phyloP scores from a whole-genome alignment of 1,140 invertebrate genomes.

The Zelostemma sp. region DNA sequence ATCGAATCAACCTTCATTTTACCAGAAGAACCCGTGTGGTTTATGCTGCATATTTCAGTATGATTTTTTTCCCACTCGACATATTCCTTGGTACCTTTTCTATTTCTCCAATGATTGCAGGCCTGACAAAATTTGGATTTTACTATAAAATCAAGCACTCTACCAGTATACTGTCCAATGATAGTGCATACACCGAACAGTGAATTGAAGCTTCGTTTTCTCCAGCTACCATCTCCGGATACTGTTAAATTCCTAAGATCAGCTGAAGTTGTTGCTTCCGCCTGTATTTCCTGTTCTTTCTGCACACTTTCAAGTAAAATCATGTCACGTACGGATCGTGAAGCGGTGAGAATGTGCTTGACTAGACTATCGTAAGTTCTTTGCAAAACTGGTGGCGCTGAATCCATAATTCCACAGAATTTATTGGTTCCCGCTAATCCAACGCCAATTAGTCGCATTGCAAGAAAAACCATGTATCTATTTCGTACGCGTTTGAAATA shows the following conservation, averaged over 20 bases:
- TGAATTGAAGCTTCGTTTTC: constrained; percentile 13
- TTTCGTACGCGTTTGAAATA: background rate
- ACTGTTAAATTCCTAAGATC: background rate
- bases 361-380: background rate
- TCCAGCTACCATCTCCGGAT: constrained; percentile 24
- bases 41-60: constrained; percentile 7
- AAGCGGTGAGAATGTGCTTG: background rate
- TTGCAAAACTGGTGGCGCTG: background rate
- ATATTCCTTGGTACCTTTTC: constrained; percentile 7
- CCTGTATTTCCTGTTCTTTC: background rate
- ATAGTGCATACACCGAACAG: constrained; percentile 18
- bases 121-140: constrained; percentile 25
- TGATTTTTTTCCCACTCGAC: constrained; percentile 10
- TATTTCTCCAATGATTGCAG: constrained; percentile 12
- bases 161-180: constrained; percentile 27
- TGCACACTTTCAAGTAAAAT: background rate
- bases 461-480: background rate
- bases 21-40: constrained; percentile 19
- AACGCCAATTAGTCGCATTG: background rate
- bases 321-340: background rate
- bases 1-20: constrained; percentile 33
- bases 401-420: background rate
- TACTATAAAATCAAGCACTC: constrained; percentile 28
- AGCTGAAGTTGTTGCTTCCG: background rate
- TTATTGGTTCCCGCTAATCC: background rate